Evolutionary conservation across 2,797 vertebrate genomes (phyloP), one percentile per base, ranked within the genome.

Genomic region (Danionella dracula): DNA sequence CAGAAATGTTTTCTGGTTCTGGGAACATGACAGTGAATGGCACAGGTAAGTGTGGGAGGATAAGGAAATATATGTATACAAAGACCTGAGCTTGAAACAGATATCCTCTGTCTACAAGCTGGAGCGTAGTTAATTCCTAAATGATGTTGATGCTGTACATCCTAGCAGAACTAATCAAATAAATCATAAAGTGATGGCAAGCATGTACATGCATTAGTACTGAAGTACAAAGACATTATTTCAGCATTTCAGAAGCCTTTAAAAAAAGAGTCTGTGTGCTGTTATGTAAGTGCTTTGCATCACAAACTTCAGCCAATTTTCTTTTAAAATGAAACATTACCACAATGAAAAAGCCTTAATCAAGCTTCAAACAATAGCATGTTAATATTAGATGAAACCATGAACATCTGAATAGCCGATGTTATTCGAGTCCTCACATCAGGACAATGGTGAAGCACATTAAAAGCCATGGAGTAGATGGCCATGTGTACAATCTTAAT

Each of bases 401-500:
- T n/a, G n/a, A n/a, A n/a, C n/a, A n/a, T n/a, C n/a, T n/a, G n/a
- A n/a, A n/a, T n/a, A n/a, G n/a, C n/a, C n/a, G n/a, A n/a, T n/a
- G n/a, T n/a, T n/a, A n/a, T n/a, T n/a, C n/a, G n/a, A n/a, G n/a
- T n/a, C n/a, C n/a, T n/a, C n/a, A n/a, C n/a, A n/a, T n/a, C n/a
- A 32, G 16, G 55, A 53, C 32, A 61, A 32, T 41, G 34, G 42
- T 10, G 35, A 44, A 49, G 42, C 70, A 66, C 34, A 72, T 72
- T 66, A 60, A 71, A 58, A 51, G 53, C 46, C 31, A 53, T 45
- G 38, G 45, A 66, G 48, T 61, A 66, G 56, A 66, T 60, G 48
- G 44, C 35, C 46, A 38, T 71, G 41, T 71, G 66, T 66, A 61
- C 40, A 60, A 53, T 57, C 51, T 71, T 60, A 61, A 34, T 61